phyloP scores from a whole-genome alignment of 2,888 invertebrate genomes.

The Heliconius ismenius region DNA sequence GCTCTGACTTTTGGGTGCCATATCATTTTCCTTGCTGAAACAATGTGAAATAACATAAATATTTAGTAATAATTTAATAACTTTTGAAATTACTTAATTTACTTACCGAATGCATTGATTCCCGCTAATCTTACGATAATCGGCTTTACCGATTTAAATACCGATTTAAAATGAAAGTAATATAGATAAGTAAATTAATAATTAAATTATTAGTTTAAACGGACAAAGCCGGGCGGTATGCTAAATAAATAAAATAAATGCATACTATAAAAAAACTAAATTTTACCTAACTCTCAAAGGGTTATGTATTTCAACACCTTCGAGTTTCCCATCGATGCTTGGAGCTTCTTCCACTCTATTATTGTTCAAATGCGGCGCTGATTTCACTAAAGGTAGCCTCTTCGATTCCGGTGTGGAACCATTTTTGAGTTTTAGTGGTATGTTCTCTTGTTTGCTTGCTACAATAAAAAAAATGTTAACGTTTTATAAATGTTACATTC shows the following conservation, averaged over 20 bases:
- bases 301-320: slow-evolving; percentile 38
- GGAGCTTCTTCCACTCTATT: slow-evolving; percentile 51
- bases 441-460: slow-evolving; percentile 54
- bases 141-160: no score
- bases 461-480: not conserved
- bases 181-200: no score
- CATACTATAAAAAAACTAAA: not conserved
- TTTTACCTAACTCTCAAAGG: slow-evolving; percentile 38
- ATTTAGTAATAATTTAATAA: not conserved
- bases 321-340: slow-evolving; percentile 46
- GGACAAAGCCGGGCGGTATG: not conserved
- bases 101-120: no score
- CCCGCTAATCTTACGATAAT: no score
- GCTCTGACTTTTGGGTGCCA: slow-evolving; percentile 31
- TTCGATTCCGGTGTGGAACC: slow-evolving; percentile 51
- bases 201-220: no score
- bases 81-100: no score
- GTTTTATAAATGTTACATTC: not conserved
- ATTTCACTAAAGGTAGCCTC: slow-evolving; percentile 67
- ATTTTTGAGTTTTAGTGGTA: slow-evolving; percentile 49
- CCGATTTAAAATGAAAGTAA: no score
- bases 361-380: slow-evolving; percentile 72
- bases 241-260: not conserved
- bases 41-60: not conserved
- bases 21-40: slow-evolving; percentile 38